Conservation (phyloP, 2,888 invertebrate genomes). For the Chalcis sispes region DNA sequence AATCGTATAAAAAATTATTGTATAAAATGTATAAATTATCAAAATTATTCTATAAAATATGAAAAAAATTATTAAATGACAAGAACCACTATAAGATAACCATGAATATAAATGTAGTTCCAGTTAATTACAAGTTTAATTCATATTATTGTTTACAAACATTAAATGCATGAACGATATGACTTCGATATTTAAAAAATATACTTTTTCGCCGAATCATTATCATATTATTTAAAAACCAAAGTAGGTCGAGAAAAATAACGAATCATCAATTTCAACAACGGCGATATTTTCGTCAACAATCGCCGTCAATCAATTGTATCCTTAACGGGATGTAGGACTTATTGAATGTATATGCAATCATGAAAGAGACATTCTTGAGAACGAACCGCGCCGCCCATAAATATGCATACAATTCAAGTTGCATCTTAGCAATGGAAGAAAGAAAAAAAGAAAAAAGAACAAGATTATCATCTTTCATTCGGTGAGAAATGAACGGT, state of each 20-base stretch:
- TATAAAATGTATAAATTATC: too few relatives aligned
- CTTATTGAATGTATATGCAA: neutral
- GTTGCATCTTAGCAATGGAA: neutral
- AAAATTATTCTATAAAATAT: too few relatives aligned
- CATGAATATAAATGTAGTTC: too few relatives aligned
- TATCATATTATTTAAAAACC: neutral
- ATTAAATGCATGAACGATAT: too few relatives aligned
- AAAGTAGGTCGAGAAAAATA: neutral
- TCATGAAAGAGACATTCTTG: neutral
- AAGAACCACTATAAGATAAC: too few relatives aligned
- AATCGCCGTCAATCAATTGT: neutral
- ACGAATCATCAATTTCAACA: neutral
- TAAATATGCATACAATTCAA: neutral
- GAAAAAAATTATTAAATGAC: too few relatives aligned
- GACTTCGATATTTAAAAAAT: too few relatives aligned
- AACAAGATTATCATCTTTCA: neutral
- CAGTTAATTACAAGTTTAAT: too few relatives aligned
- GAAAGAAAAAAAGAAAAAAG: neutral
- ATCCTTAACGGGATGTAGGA: neutral
- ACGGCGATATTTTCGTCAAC: neutral
- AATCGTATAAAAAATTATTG: too few relatives aligned
- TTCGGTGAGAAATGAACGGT: constrained; percentile 11
- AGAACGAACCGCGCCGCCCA: neutral
- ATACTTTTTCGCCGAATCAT: too few relatives aligned
- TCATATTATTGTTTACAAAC: too few relatives aligned